Conservation (phyloP, 1,140 invertebrate species). For the Arctopsyche grandis region DNA sequence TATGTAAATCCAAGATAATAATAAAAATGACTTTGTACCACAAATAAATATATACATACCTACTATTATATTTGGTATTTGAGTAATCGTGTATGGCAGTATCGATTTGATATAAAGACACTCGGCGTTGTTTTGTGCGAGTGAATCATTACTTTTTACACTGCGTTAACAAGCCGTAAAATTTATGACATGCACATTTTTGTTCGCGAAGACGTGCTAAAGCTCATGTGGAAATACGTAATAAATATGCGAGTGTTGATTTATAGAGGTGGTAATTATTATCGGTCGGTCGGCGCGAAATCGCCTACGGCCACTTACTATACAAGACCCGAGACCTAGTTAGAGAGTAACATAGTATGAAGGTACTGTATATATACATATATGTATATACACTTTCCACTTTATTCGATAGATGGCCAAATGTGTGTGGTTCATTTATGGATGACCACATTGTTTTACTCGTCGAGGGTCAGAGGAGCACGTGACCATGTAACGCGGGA, state of each 20-base stretch:
- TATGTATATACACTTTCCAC: no score
- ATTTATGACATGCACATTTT: conserved; percentile 28
- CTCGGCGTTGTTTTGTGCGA: no score
- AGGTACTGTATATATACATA: background rate
- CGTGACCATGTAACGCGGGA: background rate
- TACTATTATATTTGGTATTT: no score
- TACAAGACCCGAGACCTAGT: background rate
- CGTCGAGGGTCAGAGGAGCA: background rate
- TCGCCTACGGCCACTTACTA: conserved; percentile 14
- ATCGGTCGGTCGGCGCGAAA: conserved; percentile 26
- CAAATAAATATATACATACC: no score
- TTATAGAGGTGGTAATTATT: conserved; percentile 31
- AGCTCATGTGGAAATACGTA: conserved; percentile 21
- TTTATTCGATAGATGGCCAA: background rate
- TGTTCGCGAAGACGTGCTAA: conserved; percentile 16
- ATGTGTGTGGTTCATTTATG: background rate
- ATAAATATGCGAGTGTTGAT: conserved; percentile 33
- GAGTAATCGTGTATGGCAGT: no score
- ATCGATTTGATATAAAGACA: no score
- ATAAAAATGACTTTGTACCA: no score
- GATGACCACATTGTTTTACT: no score
- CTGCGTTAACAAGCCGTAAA: conserved; percentile 5
- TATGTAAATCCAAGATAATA: no score
- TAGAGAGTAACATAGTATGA: background rate
- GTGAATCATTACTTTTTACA: background rate